Evolutionary conservation across 2,797 vertebrate genomes (phyloP), one percentile per base, ranked within the genome.

Genomic region (Botia almorhae): DNA sequence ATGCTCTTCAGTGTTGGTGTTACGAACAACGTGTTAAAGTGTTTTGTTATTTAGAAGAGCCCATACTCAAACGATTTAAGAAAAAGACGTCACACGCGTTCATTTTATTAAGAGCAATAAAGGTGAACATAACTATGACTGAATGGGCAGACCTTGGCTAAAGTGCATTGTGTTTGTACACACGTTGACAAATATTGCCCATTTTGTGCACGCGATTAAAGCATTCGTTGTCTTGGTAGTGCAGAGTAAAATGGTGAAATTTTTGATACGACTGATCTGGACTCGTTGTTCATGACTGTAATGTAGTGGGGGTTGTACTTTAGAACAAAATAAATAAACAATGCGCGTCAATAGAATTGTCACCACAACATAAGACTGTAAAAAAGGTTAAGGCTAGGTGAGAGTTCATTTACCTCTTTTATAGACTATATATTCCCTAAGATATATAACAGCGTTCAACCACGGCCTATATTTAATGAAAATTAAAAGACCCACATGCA

Each of bases 1-100:
- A 88, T 85, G 84, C 87, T 76, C 86, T 81, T 78, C 85, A 83
- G 87, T 82, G 81, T 91, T 88, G 89, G 88, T 91, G 90, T 89
- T 72, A 76, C 74, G 77, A 87, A 81, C 84, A 87, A 86, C 84
- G 84, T 74, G 83, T 80, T 81, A 68, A 79, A 85, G 48, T 83
- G 81, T 81, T 84, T 78, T 69, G 70, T 51, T 74, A 21, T 75
- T 73, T 65, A 71, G 46, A 23, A 73, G 17, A 21, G 48, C 53
- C 58, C 23, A 43, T 68, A 55, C 16, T 74, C 61, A 50, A 63
- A 79, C 69, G 68, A 75, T 61, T 67, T 67, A 17, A 19, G 61
- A 60, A 74, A 80, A 60, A 73, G 60, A 71, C 72, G 63, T 79
- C 65, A 60, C 60, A 73, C 50, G 39, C 21, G 70, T 74, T 74